phyloP scores from a whole-genome alignment of 2,888 invertebrate species.

The Pristionchus maxplancki region DNA sequence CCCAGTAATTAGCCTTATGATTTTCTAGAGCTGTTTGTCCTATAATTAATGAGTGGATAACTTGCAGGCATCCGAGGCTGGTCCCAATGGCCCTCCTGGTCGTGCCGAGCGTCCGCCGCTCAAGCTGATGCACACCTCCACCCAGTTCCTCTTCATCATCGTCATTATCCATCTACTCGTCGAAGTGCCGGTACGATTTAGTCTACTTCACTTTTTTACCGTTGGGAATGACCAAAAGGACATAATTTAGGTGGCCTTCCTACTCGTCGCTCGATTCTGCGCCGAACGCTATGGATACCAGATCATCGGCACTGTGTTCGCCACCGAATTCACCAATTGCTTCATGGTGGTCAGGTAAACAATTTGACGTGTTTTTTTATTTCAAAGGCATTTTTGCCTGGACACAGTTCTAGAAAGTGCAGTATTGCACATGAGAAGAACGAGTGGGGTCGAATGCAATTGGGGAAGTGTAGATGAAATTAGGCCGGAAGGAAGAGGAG shows the following conservation, averaged over 20 bases:
- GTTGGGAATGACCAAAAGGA: neutral
- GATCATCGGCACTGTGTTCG: neutral
- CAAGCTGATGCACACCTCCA: constrained; percentile 63
- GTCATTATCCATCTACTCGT: constrained; percentile 80
- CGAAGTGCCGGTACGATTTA: constrained; percentile 75
- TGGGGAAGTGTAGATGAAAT: constrained; percentile 1
- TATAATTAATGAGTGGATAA: too few relatives aligned
- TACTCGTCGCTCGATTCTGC: neutral
- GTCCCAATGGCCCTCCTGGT: too few relatives aligned
- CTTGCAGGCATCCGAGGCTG: too few relatives aligned
- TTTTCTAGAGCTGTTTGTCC: too few relatives aligned
- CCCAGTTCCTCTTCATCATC: constrained; percentile 79
- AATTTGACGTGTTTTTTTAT: neutral
- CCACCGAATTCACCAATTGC: neutral
- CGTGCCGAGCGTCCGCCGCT: too few relatives aligned
- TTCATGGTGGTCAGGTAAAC: neutral
- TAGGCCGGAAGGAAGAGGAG: neutral
- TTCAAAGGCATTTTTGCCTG: too few relatives aligned
- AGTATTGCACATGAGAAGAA: neutral
- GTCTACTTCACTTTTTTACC: neutral
- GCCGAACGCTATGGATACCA: neutral
- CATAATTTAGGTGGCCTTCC: neutral
- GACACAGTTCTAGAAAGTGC: neutral
- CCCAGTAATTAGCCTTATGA: too few relatives aligned
- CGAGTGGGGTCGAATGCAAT: neutral